Conservation (phyloP, 2,888 invertebrate genomes). For the Strigamia maritima region DNA sequence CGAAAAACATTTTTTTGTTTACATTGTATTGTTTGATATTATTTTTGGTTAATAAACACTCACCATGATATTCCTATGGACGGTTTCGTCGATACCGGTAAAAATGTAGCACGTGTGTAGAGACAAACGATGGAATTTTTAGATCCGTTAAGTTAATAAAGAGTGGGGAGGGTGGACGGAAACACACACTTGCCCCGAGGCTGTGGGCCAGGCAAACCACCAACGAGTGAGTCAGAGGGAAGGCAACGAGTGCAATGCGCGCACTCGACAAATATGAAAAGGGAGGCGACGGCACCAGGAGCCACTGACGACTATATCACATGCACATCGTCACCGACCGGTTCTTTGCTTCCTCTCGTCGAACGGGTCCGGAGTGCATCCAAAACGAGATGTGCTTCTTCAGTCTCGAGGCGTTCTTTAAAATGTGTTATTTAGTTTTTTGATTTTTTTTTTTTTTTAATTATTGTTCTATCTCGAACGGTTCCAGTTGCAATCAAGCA, state of each 20-base stretch:
- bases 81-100: not conserved
- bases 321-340: slow-evolving; percentile 15
- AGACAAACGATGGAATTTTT: not conserved
- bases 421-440: not conserved
- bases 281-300: slow-evolving; percentile 2
- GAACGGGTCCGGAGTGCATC: not conserved
- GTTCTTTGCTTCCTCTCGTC: not conserved
- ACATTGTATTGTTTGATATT: no score
- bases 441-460: not conserved
- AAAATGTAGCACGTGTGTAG: not conserved
- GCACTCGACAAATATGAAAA: not conserved
- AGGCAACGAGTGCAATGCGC: slow-evolving; percentile 1
- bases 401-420: not conserved
- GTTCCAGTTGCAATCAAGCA: not conserved
- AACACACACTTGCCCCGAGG: slow-evolving; percentile 13
- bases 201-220: slow-evolving; percentile 23
- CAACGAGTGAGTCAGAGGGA: slow-evolving; percentile 7
- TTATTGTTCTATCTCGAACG: not conserved
- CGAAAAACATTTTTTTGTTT: not conserved
- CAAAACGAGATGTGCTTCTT: not conserved
- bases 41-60: not conserved
- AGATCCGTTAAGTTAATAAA: slow-evolving; percentile 8
- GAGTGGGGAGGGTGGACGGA: not conserved
- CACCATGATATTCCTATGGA: not conserved
- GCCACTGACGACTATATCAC: slow-evolving; percentile 1